These are phyloP conservation scores for Lingula anatina DNA, from an alignment of 2,888 invertebrate genomes.

Conservation along the genomic window DNA sequence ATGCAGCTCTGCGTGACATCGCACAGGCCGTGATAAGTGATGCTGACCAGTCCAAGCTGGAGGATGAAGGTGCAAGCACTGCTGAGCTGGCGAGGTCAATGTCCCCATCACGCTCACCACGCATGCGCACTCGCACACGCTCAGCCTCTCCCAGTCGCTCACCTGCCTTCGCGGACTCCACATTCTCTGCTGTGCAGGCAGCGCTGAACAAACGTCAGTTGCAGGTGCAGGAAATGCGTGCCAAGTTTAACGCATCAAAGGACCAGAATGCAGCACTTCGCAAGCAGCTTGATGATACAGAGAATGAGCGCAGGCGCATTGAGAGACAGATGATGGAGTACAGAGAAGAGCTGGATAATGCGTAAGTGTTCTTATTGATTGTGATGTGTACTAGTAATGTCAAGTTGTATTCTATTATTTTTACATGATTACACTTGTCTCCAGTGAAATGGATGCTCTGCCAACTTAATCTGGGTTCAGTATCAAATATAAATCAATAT, in stretches of 20 bases:
- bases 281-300: constrained; percentile 64
- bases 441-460: too few relatives aligned
- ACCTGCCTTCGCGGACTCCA: constrained; percentile 86
- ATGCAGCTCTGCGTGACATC: constrained; percentile 82
- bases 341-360: constrained; percentile 47
- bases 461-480: too few relatives aligned
- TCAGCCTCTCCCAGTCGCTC: constrained; percentile 54
- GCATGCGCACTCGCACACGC: constrained; percentile 15
- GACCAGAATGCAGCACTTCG: constrained; percentile 72
- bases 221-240: constrained; percentile 57
- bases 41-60: constrained; percentile 57
- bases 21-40: constrained; percentile 86
- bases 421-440: too few relatives aligned
- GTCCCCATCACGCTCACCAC: constrained; percentile 34
- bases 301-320: constrained; percentile 44
- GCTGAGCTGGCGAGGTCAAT: constrained; percentile 25
- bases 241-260: constrained; percentile 77
- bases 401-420: too few relatives aligned
- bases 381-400: too few relatives aligned
- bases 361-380: constrained; percentile 31
- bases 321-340: constrained; percentile 45
- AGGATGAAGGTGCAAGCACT: constrained; percentile 25
- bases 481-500: too few relatives aligned
- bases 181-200: constrained; percentile 91
- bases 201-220: constrained; percentile 90